These are phyloP conservation scores for Falco biarmicus DNA, from an alignment of 2,797 vertebrate species.

Conservation along the genomic window DNA sequence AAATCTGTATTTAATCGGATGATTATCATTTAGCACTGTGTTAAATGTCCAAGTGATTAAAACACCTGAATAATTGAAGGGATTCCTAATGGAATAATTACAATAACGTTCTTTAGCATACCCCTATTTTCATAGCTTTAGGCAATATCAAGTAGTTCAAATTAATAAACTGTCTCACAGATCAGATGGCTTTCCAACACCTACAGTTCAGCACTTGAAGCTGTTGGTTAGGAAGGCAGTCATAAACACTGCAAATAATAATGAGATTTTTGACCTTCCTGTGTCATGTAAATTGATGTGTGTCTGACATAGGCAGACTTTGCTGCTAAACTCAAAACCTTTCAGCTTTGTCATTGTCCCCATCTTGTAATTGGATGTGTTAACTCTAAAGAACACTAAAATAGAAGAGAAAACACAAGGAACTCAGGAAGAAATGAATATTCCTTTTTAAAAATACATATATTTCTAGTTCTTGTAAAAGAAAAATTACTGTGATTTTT, in stretches of 20 bases:
- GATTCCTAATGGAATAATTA: slow-evolving; percentile 50
- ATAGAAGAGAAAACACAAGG: neutral
- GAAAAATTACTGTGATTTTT: neutral
- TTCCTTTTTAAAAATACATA: neutral
- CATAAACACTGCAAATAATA: slow-evolving; percentile 33
- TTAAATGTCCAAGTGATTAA: slow-evolving; percentile 53
- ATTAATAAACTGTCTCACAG: slow-evolving; percentile 33
- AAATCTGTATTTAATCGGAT: slow-evolving; percentile 23
- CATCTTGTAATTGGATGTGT: slow-evolving; percentile 18
- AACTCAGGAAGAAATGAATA: neutral
- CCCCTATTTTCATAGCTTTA: slow-evolving; percentile 23
- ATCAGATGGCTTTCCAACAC: slow-evolving; percentile 3
- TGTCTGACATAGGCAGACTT: neutral
- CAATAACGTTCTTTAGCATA: neutral
- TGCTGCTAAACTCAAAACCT: slow-evolving; percentile 26
- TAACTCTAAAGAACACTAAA: neutral
- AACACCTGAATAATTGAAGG: slow-evolving; percentile 50
- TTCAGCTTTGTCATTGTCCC: slow-evolving; percentile 25
- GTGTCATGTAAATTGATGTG: slow-evolving; percentile 17
- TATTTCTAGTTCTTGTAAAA: neutral
- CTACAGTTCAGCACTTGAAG: neutral
- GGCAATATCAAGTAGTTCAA: slow-evolving; percentile 23
- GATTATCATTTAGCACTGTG: neutral
- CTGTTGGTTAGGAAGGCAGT: neutral
- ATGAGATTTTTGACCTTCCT: slow-evolving; percentile 23